phyloP scores from a whole-genome alignment of 2,113 vertebrate species.

The Campylomormyrus tamandua region DNA sequence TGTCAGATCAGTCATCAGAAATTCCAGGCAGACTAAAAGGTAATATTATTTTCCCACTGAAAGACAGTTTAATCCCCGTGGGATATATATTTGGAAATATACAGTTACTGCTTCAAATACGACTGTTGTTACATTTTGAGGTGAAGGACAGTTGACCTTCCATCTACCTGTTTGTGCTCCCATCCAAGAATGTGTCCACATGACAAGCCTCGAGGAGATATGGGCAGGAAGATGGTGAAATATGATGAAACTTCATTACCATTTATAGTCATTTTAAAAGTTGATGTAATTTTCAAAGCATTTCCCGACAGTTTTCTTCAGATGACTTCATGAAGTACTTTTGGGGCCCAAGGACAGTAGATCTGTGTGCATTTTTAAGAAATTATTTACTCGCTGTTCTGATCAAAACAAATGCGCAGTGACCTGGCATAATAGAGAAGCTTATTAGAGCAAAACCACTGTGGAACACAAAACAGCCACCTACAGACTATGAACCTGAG shows the following conservation, averaged over 20 bases:
- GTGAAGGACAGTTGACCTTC: conserved; percentile 9
- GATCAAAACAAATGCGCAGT: neutral
- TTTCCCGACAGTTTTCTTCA: neutral
- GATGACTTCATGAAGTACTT: neutral
- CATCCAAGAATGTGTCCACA: conserved; percentile 17
- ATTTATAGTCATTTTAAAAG: conserved; percentile 18
- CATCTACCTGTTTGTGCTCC: conserved; percentile 20
- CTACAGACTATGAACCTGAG: neutral
- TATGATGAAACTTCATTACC: conserved; percentile 16
- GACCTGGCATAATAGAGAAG: neutral
- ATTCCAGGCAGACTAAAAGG: conserved; percentile 5
- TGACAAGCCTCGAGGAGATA: neutral
- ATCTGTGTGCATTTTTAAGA: neutral
- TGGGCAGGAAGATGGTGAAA: conserved; percentile 9
- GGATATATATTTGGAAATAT: conserved; percentile 10
- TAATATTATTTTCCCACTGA: conserved; percentile 29
- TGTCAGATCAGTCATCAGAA: conserved; percentile 25
- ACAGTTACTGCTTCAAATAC: conserved; percentile 6
- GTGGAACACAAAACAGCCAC: neutral
- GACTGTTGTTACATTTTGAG: conserved; percentile 21
- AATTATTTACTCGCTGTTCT: neutral
- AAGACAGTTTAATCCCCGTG: conserved; percentile 17
- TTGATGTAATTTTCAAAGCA: conserved; percentile 10
- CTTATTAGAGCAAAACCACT: neutral
- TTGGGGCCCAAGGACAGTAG: neutral